These are phyloP conservation scores for Neodon shergylaensis DNA, from an alignment of 2,113 vertebrate species.

Conservation along the genomic window DNA sequence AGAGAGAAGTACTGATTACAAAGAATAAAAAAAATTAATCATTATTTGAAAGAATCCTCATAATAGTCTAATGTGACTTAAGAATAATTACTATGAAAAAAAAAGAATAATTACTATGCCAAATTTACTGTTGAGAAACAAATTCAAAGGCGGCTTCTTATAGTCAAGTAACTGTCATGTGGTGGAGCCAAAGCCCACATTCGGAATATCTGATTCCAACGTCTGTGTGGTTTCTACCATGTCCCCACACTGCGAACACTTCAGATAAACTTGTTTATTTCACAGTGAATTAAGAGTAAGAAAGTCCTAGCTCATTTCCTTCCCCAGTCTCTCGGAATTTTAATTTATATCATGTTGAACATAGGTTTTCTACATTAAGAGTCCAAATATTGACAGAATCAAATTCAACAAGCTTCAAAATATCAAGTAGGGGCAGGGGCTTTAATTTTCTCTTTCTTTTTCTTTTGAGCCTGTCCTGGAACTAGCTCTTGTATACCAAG, in stretches of 20 bases:
- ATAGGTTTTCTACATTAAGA: constrained; percentile 28
- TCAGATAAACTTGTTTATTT: neutral
- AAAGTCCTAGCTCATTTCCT: neutral
- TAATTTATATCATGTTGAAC: constrained; percentile 32
- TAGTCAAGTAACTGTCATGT: neutral
- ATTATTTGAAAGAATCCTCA: neutral
- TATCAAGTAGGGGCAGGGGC: neutral
- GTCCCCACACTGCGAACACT: neutral
- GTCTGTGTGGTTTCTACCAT: neutral
- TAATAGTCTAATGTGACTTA: neutral
- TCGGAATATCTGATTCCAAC: neutral
- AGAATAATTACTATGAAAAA: neutral
- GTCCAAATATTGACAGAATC: neutral
- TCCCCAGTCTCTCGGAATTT: constrained; percentile 40
- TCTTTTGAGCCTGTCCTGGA: too few species aligned
- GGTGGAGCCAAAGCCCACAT: neutral
- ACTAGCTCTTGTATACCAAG: too few species aligned
- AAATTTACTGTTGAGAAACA: constrained; percentile 25
- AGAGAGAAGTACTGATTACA: neutral
- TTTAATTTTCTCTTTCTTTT: neutral
- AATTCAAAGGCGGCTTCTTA: constrained; percentile 30
- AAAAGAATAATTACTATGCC: neutral
- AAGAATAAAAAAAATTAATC: neutral
- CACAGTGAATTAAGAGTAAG: constrained; percentile 25
- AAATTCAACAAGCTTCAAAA: constrained; percentile 44